Base-by-base conservation (phyloP, 2,888 invertebrate genomes). In the Apocheima hispidaria region DNA sequence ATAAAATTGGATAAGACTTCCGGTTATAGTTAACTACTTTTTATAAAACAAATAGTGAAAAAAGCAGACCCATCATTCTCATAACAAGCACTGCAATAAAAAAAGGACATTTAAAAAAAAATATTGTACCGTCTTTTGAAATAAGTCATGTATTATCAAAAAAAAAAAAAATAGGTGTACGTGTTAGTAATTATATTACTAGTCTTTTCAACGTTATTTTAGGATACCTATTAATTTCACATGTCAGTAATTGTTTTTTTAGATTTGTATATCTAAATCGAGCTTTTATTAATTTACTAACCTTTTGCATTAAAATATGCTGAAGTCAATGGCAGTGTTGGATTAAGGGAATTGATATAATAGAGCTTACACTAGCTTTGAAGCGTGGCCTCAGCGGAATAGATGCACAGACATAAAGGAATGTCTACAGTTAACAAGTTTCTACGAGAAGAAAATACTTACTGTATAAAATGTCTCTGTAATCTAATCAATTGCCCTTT, bases 311-410 rank as follows among this genome's bases (percentile, higher is more conserved):
- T 35, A 53, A 53, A 54, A 2, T 43, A n/a, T 26, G 35, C 30
- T 49, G 35, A 50, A 48, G 16, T 55, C 41, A 53, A 40, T 36
- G 23, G 54, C 18, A 23, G 54, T 48, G 12, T 65, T 14, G 36
- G 26, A 52, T 55, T 55, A 52, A 55, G 1, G n/a, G 26, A 30
- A 66, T 60, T 65, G 67, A 67, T 67, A 69, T 64, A 60, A 40
- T 18, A 6, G 20, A 43, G 43, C 60, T 60, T 60, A 43, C 9
- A 1, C 16, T 30, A 53, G 53, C 49, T 36, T 52, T 38, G 2
- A 3, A 18, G 21, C 23, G 21, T 35, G 5, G n/a, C 33, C 18
- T 30, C 33, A 21, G 21, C 49, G 49, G 23, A 48, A 23, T 49
- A 49, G 49, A 21, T 18, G 30, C 33, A 14, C 35, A 14, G 14